phyloP scores from a whole-genome alignment of 2,797 vertebrate genomes.

The Thripadectes ignobilis region DNA sequence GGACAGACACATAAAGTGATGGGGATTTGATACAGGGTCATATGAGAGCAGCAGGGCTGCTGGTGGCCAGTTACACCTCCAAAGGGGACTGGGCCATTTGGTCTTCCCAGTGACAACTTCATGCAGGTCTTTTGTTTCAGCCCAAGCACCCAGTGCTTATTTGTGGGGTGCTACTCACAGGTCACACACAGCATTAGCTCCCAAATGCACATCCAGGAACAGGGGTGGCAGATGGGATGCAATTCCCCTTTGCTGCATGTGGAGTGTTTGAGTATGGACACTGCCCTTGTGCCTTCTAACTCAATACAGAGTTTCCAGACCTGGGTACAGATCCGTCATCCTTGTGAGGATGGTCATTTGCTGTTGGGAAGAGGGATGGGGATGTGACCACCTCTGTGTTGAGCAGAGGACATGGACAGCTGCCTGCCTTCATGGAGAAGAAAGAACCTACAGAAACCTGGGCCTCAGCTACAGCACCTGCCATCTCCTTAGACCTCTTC shows the following conservation, averaged over 20 bases:
- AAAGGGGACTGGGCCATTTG: neutral
- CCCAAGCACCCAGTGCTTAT: neutral
- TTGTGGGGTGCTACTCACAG: neutral
- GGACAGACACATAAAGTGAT: neutral
- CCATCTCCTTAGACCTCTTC: neutral
- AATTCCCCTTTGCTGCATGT: neutral
- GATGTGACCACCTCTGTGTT: neutral
- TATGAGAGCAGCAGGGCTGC: neutral
- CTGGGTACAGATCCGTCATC: neutral
- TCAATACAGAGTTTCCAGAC: neutral
- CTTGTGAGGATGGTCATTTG: neutral
- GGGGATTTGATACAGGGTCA: neutral
- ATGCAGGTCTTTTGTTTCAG: neutral
- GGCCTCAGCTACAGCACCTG: neutral
- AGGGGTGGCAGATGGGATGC: neutral
- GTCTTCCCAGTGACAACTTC: neutral
- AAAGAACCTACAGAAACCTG: neutral
- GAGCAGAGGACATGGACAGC: neutral
- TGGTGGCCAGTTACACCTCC: neutral
- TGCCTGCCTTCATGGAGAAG: neutral
- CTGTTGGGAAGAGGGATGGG: neutral
- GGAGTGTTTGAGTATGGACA: neutral
- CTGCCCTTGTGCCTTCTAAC: neutral
- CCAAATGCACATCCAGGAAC: neutral
- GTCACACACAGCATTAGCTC: neutral